Evolutionary conservation across 2,797 vertebrate genomes (phyloP), one percentile per base, ranked within the genome.

Genomic region (Synaphobranchus kaupii): DNA sequence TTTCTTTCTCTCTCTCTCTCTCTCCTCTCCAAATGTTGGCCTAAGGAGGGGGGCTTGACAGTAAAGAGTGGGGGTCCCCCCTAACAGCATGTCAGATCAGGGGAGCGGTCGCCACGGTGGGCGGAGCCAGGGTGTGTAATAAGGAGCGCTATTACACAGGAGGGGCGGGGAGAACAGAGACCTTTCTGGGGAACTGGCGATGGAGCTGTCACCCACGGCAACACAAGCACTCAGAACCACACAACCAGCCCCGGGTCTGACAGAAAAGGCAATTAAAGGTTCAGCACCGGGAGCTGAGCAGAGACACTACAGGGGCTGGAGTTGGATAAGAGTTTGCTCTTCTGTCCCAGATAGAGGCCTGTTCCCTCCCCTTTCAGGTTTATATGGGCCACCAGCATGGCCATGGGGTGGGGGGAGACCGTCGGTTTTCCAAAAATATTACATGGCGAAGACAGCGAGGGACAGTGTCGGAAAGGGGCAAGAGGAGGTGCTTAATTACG

Each of bases 331-430:
- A 12, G 48, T 81, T 68, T 13, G 13, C 63, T n/a, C 78, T 50
- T 50, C 47, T 25, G 44, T 48, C 85, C 54, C 54, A 63, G 52
- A 60, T 63, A 31, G 6, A 54, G 5, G 12, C 15, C 58, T 82
- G 6, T 50, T 12, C 28, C 78, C 25, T 50, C 78, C 78, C 78
- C 9, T 0, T 50, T 50, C 56, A 66, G 44, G 56, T 17, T 80
- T 66, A 82, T 52, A 78, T 86, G 86, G 86, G 76, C 47, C 58
- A 82, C 47, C 58, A 82, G 44, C 86, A 31, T 44, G 48, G 12
- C 28, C 48, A 82, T 63, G 76, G 81, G 22, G 13, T 2, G 63
- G 63, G 47, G 52, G 44, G 58, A 44, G 54, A 20, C 58, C 3
- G 12, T 82, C 56, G 52, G 15, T 25, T 66, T 66, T 56, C 78